A percentile compares a stretch with the other conserved stretches of the same genome.
phyloP scores from a whole-genome alignment of 2,888 invertebrate genomes.

The Drosophila fulvimacula region DNA sequence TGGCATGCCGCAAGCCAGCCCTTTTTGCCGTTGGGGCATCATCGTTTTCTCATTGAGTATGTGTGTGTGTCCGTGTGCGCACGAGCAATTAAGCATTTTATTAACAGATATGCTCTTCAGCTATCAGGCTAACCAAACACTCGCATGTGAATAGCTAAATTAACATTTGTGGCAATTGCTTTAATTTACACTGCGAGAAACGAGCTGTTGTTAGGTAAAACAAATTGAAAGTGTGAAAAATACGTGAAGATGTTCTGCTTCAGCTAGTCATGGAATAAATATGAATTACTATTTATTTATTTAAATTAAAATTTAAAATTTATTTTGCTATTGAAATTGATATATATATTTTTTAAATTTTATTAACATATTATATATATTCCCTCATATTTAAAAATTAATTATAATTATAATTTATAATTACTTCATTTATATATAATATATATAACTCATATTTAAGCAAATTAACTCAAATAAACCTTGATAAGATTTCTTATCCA shows the following conservation, averaged over 20 bases:
- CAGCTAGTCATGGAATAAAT: no score
- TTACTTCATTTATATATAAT: no score
- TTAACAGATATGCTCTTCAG: slow-evolving; percentile 16
- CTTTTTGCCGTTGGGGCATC: slow-evolving; percentile 51
- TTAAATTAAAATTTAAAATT: no score
- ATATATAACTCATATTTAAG: no score
- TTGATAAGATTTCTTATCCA: background rate
- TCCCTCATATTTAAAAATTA: no score
- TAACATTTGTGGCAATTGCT: slow-evolving; percentile 11
- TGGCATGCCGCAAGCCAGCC: slow-evolving; percentile 50
- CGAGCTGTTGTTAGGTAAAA: background rate
- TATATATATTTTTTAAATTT: no score
- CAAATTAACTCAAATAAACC: background rate
- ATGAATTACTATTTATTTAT: no score
- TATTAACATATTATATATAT: no score
- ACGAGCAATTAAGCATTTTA: slow-evolving; percentile 44
- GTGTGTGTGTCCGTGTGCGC: slow-evolving; percentile 32
- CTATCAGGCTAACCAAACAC: slow-evolving; percentile 5
- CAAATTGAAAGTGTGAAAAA: no score
- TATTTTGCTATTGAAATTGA: no score
- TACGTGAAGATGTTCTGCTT: no score
- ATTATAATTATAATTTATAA: no score
- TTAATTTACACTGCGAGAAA: slow-evolving; percentile 3
- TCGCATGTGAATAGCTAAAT: slow-evolving; percentile 16
- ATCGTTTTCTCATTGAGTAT: slow-evolving; percentile 53